Evolutionary conservation across 2,797 vertebrate species (phyloP).

Genomic region (Xiphorhynchus erythropygius): DNA sequence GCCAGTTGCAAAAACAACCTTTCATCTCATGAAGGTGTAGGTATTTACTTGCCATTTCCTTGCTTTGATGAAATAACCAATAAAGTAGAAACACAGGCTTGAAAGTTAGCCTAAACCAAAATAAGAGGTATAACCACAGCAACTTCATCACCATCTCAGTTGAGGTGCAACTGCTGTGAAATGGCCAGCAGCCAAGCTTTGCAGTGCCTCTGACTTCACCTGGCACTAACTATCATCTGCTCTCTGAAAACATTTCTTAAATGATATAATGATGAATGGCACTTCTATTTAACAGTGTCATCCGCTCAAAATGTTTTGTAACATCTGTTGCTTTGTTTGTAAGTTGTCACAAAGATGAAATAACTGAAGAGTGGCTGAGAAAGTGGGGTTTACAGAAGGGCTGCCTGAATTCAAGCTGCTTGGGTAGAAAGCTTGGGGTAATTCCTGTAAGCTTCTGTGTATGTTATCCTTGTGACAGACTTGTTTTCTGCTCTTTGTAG

Average conservation of each 20-base stretch:
- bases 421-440: not conserved
- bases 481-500: not conserved
- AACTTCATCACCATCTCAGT: not conserved
- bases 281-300: not conserved
- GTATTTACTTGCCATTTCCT: not conserved
- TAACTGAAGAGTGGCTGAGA: not conserved
- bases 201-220: not conserved
- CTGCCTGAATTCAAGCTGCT: not conserved
- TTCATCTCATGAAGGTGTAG: not conserved
- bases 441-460: not conserved
- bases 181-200: not conserved
- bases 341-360: not conserved
- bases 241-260: constrained; percentile 6
- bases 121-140: not conserved
- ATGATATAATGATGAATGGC: not conserved
- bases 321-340: not conserved
- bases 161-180: not conserved
- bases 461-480: not conserved
- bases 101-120: not conserved
- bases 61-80: not conserved
- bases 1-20: not conserved
- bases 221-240: constrained; percentile 11
- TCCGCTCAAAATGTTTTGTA: not conserved
- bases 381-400: not conserved
- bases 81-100: not conserved